These are phyloP conservation scores for Lacerta viridis DNA, from an alignment of 2,797 vertebrate species.

Conservation along the genomic window DNA sequence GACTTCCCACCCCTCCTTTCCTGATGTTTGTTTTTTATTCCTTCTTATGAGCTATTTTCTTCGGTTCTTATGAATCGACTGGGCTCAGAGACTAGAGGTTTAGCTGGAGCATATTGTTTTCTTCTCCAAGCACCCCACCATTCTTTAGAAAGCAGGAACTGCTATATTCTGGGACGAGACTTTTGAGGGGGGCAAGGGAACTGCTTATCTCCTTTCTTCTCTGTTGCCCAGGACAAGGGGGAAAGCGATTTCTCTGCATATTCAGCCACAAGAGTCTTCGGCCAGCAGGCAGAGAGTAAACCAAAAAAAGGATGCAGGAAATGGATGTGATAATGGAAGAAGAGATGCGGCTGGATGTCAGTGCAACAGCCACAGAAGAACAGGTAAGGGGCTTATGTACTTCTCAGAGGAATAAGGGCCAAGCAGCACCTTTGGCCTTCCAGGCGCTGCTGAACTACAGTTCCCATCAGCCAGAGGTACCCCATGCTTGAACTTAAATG, in stretches of 20 bases:
- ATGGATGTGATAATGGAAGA: background rate
- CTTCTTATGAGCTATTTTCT: background rate
- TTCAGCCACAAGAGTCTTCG: background rate
- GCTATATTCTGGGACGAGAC: background rate
- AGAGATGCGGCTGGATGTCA: background rate
- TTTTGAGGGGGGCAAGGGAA: background rate
- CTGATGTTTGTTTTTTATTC: too few relatives aligned
- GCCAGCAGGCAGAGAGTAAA: background rate
- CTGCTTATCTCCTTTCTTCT: background rate
- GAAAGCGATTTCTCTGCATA: background rate
- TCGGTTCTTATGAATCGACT: background rate
- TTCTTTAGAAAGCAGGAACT: background rate
- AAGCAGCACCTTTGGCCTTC: background rate
- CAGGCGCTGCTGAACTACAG: background rate
- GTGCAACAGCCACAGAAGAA: background rate
- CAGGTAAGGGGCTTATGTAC: background rate
- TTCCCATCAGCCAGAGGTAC: too few relatives aligned
- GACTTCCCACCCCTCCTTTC: too few relatives aligned
- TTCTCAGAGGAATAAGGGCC: background rate
- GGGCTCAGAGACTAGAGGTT: background rate
- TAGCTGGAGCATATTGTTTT: background rate
- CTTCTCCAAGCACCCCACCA: background rate
- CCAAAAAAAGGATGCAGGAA: constrained; percentile 9
- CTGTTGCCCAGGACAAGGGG: background rate
- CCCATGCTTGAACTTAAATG: background rate